Base-by-base conservation (phyloP, 2,888 invertebrate genomes). In the Tholera decimalis region DNA sequence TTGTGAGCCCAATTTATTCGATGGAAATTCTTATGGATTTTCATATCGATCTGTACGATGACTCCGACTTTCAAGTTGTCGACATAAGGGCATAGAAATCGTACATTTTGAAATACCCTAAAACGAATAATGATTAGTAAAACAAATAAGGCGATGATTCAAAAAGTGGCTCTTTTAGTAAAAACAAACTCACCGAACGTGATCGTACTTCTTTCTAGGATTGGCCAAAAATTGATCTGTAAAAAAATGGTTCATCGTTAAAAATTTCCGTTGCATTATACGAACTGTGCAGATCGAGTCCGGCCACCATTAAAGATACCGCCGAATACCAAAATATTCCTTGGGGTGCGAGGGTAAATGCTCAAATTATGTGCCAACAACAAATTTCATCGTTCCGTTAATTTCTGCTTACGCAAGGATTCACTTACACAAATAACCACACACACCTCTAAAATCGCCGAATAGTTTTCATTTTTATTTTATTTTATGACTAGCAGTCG, bases 61-160 rank as follows among this genome's bases (percentile, higher is more conserved):
- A 89, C 79, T 4, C 96, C 96, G n/a, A 92, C 68, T 68, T 86
- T 91, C 4, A 90, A 85, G 43, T 90, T 86, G 0, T 90, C 86
- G 15, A 91, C 82, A 49, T 90, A 91, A 0, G 93, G 91, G 24
- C 85, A 89, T 20, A 86, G 43, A 78, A 96, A 95, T 69, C 80
- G 89, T 0, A 96, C 96, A 61, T 93, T 89, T 3, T 82, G 87
- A 76, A 94, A 93, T 47, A 96, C 88, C 43, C 93, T 93, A 82
- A 75, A 89, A 90, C 43, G 7, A 20, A 39, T 49, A 47, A 1
- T 9, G 0, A 46, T 13, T 55, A 50, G 20, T 28, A 35, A 15
- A 43, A 22, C 1, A 22, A 2, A 51, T 47, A 13, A n/a, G 30
- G 1, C 1, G 35, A 22, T 4, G 2, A 15, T 54, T 26, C 18